A percentile compares a stretch with the other conserved stretches of the same genome.
Conservation (phyloP, 2,797 vertebrate species). For the Iguana delicatissima region DNA sequence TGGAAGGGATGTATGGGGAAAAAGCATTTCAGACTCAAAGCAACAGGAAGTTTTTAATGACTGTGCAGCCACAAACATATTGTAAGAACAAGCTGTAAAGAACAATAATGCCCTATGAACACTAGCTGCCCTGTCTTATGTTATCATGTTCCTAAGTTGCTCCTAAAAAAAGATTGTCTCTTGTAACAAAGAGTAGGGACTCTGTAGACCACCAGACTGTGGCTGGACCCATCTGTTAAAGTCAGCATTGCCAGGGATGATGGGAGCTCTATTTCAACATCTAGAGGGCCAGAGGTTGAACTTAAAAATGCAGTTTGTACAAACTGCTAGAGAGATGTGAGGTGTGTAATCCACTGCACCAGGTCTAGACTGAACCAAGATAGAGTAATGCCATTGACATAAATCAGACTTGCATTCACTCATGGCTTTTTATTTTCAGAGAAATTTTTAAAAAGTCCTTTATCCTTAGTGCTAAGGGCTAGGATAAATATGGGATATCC, state of each 20-base stretch:
- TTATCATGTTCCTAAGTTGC: neutral
- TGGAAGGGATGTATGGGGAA: neutral
- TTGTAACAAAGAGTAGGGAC: neutral
- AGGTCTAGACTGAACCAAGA: neutral
- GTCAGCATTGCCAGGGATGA: neutral
- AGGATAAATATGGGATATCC: neutral
- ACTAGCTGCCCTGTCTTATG: neutral
- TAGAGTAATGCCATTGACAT: neutral
- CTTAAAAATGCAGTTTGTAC: neutral
- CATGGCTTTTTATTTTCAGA: neutral
- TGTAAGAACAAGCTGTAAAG: neutral
- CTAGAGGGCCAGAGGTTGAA: neutral
- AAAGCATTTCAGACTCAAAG: neutral
- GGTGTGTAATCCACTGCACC: neutral
- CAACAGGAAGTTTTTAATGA: neutral
- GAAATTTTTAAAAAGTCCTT: too few relatives aligned
- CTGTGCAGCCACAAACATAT: neutral
- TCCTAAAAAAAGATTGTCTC: neutral
- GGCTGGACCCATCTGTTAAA: neutral
- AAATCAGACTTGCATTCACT: neutral
- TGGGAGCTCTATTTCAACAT: neutral
- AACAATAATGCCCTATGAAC: neutral
- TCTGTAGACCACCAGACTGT: neutral
- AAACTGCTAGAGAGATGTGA: too few relatives aligned
- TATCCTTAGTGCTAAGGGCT: neutral